phyloP scores from a whole-genome alignment of 30 jellyfish, hydroid and myxozoan genomes.

The Pseudorhiza aurosa region DNA sequence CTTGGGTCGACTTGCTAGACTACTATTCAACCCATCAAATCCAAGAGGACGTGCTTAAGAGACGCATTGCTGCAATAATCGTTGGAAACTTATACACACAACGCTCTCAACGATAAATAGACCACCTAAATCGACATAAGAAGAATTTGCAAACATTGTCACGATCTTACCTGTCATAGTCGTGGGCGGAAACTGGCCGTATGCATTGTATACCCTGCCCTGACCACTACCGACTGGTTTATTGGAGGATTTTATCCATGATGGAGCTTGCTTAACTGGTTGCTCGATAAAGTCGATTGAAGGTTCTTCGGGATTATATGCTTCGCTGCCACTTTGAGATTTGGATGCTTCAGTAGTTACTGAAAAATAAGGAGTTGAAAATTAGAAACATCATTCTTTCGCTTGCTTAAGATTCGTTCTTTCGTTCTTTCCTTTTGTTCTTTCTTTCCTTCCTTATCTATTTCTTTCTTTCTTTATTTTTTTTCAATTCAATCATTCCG shows the following conservation, averaged over 20 bases:
- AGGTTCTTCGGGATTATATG: slow-evolving; percentile 98
- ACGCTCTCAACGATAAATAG: too few species aligned
- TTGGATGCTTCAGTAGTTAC: slow-evolving; percentile 6
- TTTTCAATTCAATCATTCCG: neutral
- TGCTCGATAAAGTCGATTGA: slow-evolving; percentile 77
- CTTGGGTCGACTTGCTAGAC: too few species aligned
- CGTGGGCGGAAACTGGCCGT: slow-evolving; percentile 50
- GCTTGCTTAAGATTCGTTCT: too few species aligned
- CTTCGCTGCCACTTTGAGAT: slow-evolving; percentile 72
- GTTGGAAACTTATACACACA: too few species aligned
- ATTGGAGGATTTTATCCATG: slow-evolving; percentile 40
- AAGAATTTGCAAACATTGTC: too few species aligned
- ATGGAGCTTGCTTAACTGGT: slow-evolving; percentile 65
- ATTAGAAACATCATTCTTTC: neutral
- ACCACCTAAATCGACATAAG: too few species aligned
- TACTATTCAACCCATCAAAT: too few species aligned
- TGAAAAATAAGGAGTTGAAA: neutral
- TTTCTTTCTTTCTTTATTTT: neutral
- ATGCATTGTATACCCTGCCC: slow-evolving; percentile 18
- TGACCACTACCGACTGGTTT: slow-evolving; percentile 29
- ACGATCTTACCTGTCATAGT: slow-evolving; percentile 71
- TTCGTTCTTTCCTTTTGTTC: neutral
- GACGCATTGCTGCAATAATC: too few species aligned
- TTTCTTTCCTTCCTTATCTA: neutral
- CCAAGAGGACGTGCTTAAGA: too few species aligned